These are phyloP conservation scores for Leucoma salicis DNA, from an alignment of 2,888 invertebrate species.

Conservation along the genomic window DNA sequence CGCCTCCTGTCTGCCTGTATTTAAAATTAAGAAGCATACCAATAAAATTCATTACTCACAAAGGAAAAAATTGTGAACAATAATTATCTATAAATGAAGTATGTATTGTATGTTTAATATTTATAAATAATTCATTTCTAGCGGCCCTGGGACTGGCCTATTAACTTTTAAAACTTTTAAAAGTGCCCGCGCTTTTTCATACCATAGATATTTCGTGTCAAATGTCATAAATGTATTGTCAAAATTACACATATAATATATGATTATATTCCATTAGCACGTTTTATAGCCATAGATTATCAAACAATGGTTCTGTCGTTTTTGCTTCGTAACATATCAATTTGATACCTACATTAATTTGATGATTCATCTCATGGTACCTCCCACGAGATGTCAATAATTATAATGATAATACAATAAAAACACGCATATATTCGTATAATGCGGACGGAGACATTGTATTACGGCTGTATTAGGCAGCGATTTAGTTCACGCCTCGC, in stretches of 20 bases:
- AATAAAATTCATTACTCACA: no score
- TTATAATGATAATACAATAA: slow-evolving; percentile 45
- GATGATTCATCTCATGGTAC: slow-evolving; percentile 44
- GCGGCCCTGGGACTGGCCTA: no score
- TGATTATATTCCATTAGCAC: slow-evolving; percentile 38
- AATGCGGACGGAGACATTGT: slow-evolving; percentile 23
- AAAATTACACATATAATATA: slow-evolving; percentile 16
- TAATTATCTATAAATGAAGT: no score
- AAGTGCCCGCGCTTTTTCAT: no score
- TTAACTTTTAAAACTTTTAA: no score
- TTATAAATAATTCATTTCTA: no score
- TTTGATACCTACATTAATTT: slow-evolving; percentile 25
- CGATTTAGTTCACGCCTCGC: slow-evolving; percentile 17
- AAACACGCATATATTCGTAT: slow-evolving; percentile 38
- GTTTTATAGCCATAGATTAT: slow-evolving; percentile 29
- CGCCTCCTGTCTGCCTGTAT: no score
- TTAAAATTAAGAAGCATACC: no score
- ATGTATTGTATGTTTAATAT: no score
- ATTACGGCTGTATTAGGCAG: slow-evolving; percentile 22
- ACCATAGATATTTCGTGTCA: background rate
- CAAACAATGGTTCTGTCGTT: slow-evolving; percentile 34
- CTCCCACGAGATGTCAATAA: slow-evolving; percentile 38
- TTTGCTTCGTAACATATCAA: slow-evolving; percentile 36
- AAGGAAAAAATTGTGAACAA: no score
- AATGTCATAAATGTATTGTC: background rate